These are phyloP conservation scores for Leucopsar rothschildi DNA, from an alignment of 2,113 vertebrate genomes.

Conservation along the genomic window DNA sequence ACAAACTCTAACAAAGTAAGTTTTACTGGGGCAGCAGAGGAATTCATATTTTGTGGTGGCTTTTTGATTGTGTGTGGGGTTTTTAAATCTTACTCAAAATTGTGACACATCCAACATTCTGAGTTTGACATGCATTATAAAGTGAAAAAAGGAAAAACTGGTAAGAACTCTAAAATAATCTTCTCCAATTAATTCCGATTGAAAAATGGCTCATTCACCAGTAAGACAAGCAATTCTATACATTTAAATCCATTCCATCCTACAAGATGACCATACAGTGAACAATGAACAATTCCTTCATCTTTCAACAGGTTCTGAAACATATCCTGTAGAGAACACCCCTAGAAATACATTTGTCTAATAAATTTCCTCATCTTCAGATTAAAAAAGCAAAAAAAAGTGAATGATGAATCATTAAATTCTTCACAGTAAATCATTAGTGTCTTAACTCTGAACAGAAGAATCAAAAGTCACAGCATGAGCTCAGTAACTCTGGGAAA, in stretches of 20 bases:
- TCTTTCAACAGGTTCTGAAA: not conserved
- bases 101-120: not conserved
- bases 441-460: not conserved
- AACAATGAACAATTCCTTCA: not conserved
- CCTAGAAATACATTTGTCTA: not conserved
- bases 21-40: not conserved
- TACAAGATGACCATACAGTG: not conserved
- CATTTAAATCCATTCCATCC: not conserved
- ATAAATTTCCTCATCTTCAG: not conserved
- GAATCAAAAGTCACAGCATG: not conserved
- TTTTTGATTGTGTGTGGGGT: not conserved
- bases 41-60: not conserved
- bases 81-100: not conserved
- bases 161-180: not conserved
- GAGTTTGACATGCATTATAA: not conserved
- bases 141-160: not conserved
- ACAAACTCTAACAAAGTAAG: not conserved
- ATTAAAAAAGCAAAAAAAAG: not conserved
- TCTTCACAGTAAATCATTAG: not conserved
- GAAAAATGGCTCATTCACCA: not conserved
- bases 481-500: not conserved
- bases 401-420: not conserved
- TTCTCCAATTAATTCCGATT: not conserved
- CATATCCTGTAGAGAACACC: not conserved
- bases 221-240: not conserved